Percentiles rank a stretch among this genome's conserved stretches.
phyloP scores from a whole-genome alignment of 64 coral and sea anemone genomes.

The Montipora cactus region DNA sequence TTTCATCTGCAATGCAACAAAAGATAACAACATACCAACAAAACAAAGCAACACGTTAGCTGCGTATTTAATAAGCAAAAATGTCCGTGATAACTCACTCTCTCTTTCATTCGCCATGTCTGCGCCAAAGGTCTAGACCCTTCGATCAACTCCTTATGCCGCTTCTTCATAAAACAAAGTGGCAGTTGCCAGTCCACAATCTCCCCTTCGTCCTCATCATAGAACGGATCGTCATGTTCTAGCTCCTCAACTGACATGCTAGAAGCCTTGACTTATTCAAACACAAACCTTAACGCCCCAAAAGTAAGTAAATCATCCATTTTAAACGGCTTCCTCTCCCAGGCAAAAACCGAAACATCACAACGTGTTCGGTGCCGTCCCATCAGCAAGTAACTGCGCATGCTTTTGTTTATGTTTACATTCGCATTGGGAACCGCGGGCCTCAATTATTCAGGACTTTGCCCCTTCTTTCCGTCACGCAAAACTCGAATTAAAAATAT shows the following conservation, averaged over 20 bases:
- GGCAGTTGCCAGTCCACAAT: constrained; percentile 99
- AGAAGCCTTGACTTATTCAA: constrained; percentile 15
- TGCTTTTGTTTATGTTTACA: constrained; percentile 89
- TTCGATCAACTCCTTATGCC: constrained; percentile 92
- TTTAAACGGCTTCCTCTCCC: constrained; percentile 12
- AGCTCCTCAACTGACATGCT: constrained; percentile 86
- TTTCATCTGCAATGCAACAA: constrained; percentile 86
- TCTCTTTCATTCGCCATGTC: constrained; percentile 98
- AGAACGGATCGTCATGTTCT: constrained; percentile 71
- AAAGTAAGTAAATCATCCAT: constrained; percentile 25
- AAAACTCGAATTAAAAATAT: no score
- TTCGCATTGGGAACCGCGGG: constrained; percentile 63
- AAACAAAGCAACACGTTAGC: not conserved
- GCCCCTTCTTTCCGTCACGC: not conserved
- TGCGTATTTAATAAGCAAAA: not conserved
- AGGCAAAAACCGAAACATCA: not conserved
- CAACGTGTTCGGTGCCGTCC: constrained; percentile 21
- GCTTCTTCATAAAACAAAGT: constrained; percentile 96
- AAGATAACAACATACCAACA: not conserved
- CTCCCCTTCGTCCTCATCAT: constrained; percentile 96
- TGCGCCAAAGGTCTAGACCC: constrained; percentile 88
- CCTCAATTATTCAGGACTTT: constrained; percentile 54
- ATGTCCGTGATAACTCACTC: constrained; percentile 60
- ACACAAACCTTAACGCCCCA: not conserved
- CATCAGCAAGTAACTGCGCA: constrained; percentile 32